phyloP scores from a whole-genome alignment of 2,888 invertebrate genomes.

The Caradrina clavipalpis region DNA sequence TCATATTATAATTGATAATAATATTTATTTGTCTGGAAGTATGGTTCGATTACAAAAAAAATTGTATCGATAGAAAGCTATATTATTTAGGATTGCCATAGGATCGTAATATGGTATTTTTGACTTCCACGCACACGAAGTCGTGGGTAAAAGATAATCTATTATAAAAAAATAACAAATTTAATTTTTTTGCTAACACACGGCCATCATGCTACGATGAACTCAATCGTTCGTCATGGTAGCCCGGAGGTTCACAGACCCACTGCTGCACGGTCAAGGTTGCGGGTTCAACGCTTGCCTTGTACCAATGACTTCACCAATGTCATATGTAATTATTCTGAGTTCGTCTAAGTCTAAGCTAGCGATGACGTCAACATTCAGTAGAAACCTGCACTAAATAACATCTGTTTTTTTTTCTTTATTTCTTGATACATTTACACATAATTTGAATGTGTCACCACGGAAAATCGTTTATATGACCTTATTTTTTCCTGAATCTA shows the following conservation, averaged over 20 bases:
- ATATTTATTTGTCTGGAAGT: no score
- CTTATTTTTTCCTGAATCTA: not conserved
- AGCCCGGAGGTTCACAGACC: constrained; percentile 22
- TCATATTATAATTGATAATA: no score
- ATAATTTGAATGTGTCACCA: not conserved
- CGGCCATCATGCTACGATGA: constrained; percentile 9
- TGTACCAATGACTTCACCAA: constrained; percentile 33
- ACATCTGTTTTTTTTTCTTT: not conserved
- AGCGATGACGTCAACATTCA: constrained; percentile 27
- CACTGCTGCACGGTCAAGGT: constrained; percentile 37
- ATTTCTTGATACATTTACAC: not conserved
- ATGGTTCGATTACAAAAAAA: no score
- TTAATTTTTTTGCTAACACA: not conserved
- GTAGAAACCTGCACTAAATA: constrained; percentile 15
- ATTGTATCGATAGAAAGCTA: no score
- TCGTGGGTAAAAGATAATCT: no score
- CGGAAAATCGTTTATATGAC: not conserved
- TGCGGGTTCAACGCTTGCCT: constrained; percentile 43
- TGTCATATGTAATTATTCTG: constrained; percentile 31
- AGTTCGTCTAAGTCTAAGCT: constrained; percentile 19
- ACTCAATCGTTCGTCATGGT: constrained; percentile 7
- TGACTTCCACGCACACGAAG: no score
- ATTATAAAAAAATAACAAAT: not conserved
- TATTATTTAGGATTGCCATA: no score
- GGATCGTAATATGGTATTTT: no score